Base-by-base conservation (phyloP, 2,888 invertebrate species). In the Saturnia pavonia region DNA sequence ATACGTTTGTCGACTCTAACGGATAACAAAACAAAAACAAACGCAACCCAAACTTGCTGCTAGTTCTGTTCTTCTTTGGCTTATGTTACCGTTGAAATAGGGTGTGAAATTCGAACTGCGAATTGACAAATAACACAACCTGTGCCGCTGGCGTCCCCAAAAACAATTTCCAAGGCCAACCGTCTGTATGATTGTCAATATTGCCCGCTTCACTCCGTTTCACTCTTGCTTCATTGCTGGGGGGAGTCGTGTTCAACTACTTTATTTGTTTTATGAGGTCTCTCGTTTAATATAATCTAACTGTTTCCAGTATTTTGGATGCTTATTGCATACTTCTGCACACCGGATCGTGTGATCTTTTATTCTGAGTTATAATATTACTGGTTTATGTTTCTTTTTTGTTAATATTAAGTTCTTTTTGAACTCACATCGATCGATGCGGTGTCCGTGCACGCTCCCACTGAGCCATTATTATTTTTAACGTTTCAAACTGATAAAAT, bases 161-260 rank as follows among this genome's bases (percentile, higher is more conserved):
- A 34, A 63, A 34, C 63, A 63, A 34, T 63, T 40, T 40, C 63
- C 19, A n/a, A 12, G 34, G 63, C n/a, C 63, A 63, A 40, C 16
- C 63, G 63, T 63, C 63, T 40, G 63, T 63, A 40, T 63, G 63
- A 63, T 63, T 40, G 63, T 34, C 34, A 34, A 40, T 34, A 63
- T 63, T 34, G 8, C 60, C 34, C 40, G 19, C 63, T 25, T 27
- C 34, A 40, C 34, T 40, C 63, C 34, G 40, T 40, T 63, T 63
- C 40, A 63, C 63, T 34, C 27, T 63, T n/a, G 34, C 40, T 19
- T 40, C 63, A n/a, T 63, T 19, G 63, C 19, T 63, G 60, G 7
- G 19, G 14, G 25, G 2, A 60, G 34, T 63, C 63, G 40, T 19
- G 27, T 63, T 63, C 40, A 40, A 34, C 40, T 34, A 40, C 19